Evolutionary conservation across 2,888 invertebrate species (phyloP), one percentile per base, ranked within the genome.

Genomic region (Lithosia quadra): DNA sequence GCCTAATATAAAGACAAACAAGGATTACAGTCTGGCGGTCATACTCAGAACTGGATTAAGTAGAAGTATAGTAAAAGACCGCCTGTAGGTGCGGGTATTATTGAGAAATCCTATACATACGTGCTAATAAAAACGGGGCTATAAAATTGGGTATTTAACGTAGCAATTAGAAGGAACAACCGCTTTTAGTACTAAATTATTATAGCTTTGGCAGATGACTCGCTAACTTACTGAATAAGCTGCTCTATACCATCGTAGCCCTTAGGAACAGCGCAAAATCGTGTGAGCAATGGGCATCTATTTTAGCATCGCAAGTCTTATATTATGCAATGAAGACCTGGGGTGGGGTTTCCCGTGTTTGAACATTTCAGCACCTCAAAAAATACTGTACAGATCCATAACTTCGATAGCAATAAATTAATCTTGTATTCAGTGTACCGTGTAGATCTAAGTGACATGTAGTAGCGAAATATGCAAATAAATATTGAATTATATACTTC

Each of bases 391-490:
- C n/a, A 43, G 43, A 43, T 43, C 43, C 15, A 39, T 39, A 49
- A 49, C 49, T 49, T 49, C n/a, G 18, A n/a, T 49, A 49, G n/a
- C n/a, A 49, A n/a, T 49, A 49, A 49, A n/a, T 49, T n/a, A 9
- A n/a, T 8, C 2, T n/a, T n/a, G 5, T 49, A 49, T 8, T 8
- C 10, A 18, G 13, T 43, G 43, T 18, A 15, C 15, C 15, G 39
- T 43, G 3, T 22, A 39, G 10, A 13, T 18, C 8, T 18, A 60
- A 60, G 39, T 64, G 55, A 55, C 24, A 43, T 22, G 36, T 34
- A 57, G n/a, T 56, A 49, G 39, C 39, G 49, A 24, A 49, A 43
- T 59, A 65, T 28, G 28, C 28, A 65, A 58, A 59, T 57, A 8
- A 49, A 49, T 43, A 9, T 18, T 49, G 49, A 18, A 49, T 9